A percentile compares a stretch with the other conserved stretches of the same genome.
Conservation (phyloP, 2,113 vertebrate species). For the Sigmodon hispidus region DNA sequence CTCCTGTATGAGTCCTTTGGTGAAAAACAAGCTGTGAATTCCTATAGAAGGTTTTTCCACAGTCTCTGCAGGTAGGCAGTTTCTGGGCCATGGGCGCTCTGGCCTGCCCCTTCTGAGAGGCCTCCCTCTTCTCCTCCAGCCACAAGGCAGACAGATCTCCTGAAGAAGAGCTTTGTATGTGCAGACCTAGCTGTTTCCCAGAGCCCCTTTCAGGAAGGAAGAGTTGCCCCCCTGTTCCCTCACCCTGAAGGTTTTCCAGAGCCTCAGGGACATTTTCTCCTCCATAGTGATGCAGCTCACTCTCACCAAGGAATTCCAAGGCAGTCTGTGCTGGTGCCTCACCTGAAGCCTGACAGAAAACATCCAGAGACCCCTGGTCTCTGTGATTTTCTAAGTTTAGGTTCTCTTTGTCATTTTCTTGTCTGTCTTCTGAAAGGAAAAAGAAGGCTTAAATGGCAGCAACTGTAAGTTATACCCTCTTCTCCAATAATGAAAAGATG, state of each 20-base stretch:
- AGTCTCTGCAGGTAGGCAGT: conserved; percentile 75
- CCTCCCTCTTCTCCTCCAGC: conserved; percentile 64
- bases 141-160: conserved; percentile 39
- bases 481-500: not conserved
- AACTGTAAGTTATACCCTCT: not conserved
- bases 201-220: conserved; percentile 21
- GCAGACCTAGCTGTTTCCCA: conserved; percentile 39
- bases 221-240: not conserved
- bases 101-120: conserved; percentile 40
- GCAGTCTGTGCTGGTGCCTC: conserved; percentile 23
- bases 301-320: conserved; percentile 34
- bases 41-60: conserved; percentile 75
- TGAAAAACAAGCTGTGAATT: conserved; percentile 77
- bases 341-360: not conserved
- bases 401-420: conserved; percentile 79
- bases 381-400: conserved; percentile 71
- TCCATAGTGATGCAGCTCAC: not conserved
- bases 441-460: not conserved
- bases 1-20: conserved; percentile 72
- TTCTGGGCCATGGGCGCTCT: conserved; percentile 73
- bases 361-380: conserved; percentile 48
- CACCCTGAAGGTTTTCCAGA: conserved; percentile 2
- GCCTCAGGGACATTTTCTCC: not conserved
- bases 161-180: not conserved
- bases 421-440: conserved; percentile 64